phyloP scores from a whole-genome alignment of 1,140 invertebrate species.

The Xylocopa sonorina region DNA sequence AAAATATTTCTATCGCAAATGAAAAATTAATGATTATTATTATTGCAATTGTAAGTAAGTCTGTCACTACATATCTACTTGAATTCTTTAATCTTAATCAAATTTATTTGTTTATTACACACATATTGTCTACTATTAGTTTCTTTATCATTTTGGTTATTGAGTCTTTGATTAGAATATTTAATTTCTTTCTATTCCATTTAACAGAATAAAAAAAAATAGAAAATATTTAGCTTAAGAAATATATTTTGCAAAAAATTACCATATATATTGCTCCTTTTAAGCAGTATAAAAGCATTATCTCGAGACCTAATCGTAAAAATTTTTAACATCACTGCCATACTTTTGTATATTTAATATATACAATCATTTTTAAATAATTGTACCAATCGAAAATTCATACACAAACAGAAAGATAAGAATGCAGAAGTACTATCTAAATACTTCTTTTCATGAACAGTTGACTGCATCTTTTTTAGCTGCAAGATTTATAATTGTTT shows the following conservation, averaged over 20 bases:
- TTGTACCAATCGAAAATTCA: conserved; percentile 34
- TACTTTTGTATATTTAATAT: conserved; percentile 26
- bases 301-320: conserved; percentile 32
- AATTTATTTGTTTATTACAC: background rate
- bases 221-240: conserved; percentile 8
- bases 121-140: background rate
- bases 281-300: conserved; percentile 32
- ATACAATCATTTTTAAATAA: conserved; percentile 14
- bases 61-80: background rate
- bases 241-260: background rate
- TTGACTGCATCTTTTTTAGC: conserved; percentile 25
- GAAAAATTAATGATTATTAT: conserved; percentile 3
- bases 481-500: conserved; percentile 36
- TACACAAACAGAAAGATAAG: conserved; percentile 1
- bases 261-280: conserved; percentile 19
- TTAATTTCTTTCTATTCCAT: background rate
- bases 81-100: background rate
- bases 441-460: conserved; percentile 24
- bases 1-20: conserved; percentile 14
- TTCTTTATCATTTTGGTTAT: background rate
- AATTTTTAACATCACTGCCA: conserved; percentile 54
- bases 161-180: background rate
- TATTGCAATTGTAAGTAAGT: conserved; percentile 12
- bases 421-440: background rate
- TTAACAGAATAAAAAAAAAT: background rate